Evolutionary conservation across 2,888 invertebrate species (phyloP).

Genomic region (Autographa gamma): DNA sequence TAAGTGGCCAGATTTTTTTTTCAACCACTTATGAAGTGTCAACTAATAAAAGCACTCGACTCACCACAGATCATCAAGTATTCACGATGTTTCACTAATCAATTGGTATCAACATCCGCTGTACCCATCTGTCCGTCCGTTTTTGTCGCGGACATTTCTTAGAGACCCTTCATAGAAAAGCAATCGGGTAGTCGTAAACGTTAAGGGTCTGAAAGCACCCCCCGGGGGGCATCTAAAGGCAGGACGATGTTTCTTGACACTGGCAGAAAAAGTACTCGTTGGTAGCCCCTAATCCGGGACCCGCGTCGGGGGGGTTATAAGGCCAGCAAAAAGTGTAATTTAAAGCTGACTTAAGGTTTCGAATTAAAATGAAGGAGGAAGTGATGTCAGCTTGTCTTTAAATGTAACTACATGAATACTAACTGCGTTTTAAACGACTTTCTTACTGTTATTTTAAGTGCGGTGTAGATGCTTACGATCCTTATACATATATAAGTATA

Average conservation of each 20-base stretch:
- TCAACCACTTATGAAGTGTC: constrained; percentile 66
- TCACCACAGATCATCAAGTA: constrained; percentile 63
- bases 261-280: constrained; percentile 83
- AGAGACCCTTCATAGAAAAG: constrained; percentile 88
- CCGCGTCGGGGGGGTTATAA: constrained; percentile 85
- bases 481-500: too few relatives aligned
- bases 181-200: constrained; percentile 91
- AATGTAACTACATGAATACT: constrained; percentile 42
- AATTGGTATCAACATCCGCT: constrained; percentile 76
- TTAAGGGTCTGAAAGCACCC: constrained; percentile 89
- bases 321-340: constrained; percentile 87
- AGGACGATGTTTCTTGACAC: constrained; percentile 85
- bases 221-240: constrained; percentile 88
- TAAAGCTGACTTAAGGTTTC: constrained; percentile 88
- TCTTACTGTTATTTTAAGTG: constrained; percentile 15
- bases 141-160: constrained; percentile 79
- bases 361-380: constrained; percentile 86
- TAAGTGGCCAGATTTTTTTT: constrained; percentile 49
- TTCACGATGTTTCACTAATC: constrained; percentile 70
- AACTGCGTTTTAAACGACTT: constrained; percentile 10
- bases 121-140: constrained; percentile 81
- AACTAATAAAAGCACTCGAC: constrained; percentile 60
- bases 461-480: background rate
- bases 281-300: constrained; percentile 83
- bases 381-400: constrained; percentile 53